Evolutionary conservation across 30 jellyfish, hydroid and myxozoan genomes (phyloP).

Genomic region (Hydractinia symbiolongicarpus): DNA sequence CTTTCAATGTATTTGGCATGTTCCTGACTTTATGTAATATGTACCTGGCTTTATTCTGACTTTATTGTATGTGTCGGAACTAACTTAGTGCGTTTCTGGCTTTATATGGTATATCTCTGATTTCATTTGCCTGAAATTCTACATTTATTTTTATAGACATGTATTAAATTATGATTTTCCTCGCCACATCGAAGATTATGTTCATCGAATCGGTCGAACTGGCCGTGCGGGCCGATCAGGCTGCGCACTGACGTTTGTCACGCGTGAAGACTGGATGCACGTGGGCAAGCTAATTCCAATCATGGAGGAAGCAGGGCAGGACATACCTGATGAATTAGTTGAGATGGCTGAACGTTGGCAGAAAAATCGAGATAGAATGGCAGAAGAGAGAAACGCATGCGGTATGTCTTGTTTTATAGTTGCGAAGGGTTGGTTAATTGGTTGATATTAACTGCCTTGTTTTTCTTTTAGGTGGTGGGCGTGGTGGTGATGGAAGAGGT

Average conservation of each 20-base stretch:
- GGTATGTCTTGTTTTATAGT: background rate
- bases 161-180: conserved; percentile 94
- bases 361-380: conserved; percentile 51
- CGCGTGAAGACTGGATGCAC: conserved; percentile 95
- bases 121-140: background rate
- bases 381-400: conserved; percentile 27
- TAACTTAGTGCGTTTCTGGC: too few species aligned
- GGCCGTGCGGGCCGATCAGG: conserved; percentile 99
- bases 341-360: conserved; percentile 82
- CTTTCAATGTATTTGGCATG: background rate
- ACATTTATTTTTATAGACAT: conserved; percentile 38
- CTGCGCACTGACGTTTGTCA: conserved; percentile 80
- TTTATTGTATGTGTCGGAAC: too few species aligned
- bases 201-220: conserved; percentile 96
- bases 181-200: conserved; percentile 93
- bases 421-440: background rate
- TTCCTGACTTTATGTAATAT: background rate
- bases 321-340: conserved; percentile 80
- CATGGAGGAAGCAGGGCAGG: conserved; percentile 93
- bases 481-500: conserved; percentile 36
- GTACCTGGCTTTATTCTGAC: background rate
- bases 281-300: conserved; percentile 80
- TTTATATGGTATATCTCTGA: background rate
- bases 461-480: conserved; percentile 37
- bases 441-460: too few species aligned